Conservation (phyloP, 2,797 vertebrate genomes). For the Manis javanica region DNA sequence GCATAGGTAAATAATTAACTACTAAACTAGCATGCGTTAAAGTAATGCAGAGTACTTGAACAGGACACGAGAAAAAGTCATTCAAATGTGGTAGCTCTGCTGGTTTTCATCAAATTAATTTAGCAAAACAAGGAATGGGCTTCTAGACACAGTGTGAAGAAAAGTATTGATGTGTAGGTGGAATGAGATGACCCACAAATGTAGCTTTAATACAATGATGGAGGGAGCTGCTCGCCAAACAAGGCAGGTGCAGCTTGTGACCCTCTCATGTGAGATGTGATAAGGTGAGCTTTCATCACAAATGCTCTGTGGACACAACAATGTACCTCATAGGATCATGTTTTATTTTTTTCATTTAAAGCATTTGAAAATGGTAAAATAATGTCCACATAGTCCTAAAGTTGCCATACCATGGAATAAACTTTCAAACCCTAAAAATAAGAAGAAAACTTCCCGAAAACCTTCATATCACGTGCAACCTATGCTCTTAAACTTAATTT, state of each 20-base stretch:
- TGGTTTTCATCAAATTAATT: background rate
- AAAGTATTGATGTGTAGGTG: background rate
- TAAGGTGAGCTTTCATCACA: no score
- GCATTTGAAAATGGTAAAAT: no score
- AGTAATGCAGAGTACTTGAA: background rate
- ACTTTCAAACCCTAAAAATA: no score
- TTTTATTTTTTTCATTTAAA: no score
- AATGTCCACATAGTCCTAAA: no score
- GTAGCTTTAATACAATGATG: background rate
- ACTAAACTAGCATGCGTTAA: background rate
- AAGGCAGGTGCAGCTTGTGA: background rate
- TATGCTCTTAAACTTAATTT: no score
- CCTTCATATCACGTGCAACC: no score
- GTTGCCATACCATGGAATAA: no score
- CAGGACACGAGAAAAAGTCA: background rate
- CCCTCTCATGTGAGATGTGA: no score
- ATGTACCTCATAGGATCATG: no score
- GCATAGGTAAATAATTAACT: background rate
- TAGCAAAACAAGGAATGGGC: background rate
- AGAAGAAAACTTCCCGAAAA: no score
- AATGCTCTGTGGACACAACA: no score
- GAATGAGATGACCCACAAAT: background rate
- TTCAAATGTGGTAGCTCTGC: background rate
- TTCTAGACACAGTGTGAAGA: background rate
- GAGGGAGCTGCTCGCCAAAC: background rate